These are phyloP conservation scores for Spondyliosoma cantharus DNA, from an alignment of 2,797 vertebrate species.

Conservation along the genomic window DNA sequence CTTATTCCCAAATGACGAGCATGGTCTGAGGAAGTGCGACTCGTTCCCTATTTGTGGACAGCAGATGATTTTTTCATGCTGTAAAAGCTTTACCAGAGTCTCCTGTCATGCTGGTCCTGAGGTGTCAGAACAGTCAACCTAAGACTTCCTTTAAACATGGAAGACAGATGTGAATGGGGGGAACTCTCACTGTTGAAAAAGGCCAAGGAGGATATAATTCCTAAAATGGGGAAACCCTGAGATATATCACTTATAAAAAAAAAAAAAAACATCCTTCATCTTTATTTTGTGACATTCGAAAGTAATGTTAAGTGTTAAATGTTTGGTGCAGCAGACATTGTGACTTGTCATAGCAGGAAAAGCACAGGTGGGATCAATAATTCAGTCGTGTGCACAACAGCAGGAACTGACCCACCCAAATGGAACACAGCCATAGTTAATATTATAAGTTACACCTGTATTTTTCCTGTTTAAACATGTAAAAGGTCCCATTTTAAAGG, in stretches of 20 bases:
- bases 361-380: background rate
- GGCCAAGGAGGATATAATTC: background rate
- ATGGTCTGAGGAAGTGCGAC: slow-evolving; percentile 69
- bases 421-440: background rate
- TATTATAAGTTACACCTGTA: slow-evolving; percentile 1
- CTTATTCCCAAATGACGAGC: slow-evolving; percentile 68
- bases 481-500: background rate
- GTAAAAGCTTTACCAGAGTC: slow-evolving; percentile 74
- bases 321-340: background rate
- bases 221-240: background rate
- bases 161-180: slow-evolving; percentile 26
- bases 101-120: slow-evolving; percentile 54
- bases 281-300: background rate
- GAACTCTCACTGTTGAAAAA: background rate
- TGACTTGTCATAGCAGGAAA: background rate
- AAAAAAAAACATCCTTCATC: background rate
- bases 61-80: slow-evolving; percentile 80
- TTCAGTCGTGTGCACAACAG: background rate
- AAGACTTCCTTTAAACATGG: slow-evolving; percentile 43
- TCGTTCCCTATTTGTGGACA: slow-evolving; percentile 68
- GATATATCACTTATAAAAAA: background rate
- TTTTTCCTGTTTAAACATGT: background rate
- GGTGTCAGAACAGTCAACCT: slow-evolving; percentile 48
- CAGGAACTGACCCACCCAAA: background rate
- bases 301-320: background rate